Conservation (phyloP, 2,888 invertebrate genomes). For the Plagodis pulveraria region DNA sequence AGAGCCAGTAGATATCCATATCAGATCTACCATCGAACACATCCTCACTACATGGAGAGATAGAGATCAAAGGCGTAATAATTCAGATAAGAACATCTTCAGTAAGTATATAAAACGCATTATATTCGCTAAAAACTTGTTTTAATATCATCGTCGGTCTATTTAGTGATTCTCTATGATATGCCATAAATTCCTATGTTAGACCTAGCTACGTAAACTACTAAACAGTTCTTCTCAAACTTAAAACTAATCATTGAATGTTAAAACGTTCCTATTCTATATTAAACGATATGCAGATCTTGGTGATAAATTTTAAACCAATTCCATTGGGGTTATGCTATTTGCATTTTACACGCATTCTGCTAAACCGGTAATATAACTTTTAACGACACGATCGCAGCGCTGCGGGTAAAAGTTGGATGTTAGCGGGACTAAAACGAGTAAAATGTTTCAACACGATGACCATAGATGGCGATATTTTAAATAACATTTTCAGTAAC, state of each 20-base stretch:
- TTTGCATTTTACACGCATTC: slow-evolving; percentile 44
- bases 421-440: slow-evolving; percentile 52
- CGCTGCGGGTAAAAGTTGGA: slow-evolving; percentile 44
- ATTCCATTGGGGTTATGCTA: slow-evolving; percentile 32
- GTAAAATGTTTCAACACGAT: slow-evolving; percentile 43
- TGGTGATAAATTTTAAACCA: slow-evolving; percentile 33
- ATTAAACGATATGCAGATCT: slow-evolving; percentile 37
- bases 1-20: no score
- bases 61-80: no score
- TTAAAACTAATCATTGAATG: background rate
- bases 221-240: background rate
- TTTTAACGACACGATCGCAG: slow-evolving; percentile 49
- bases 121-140: no score
- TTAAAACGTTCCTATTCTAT: slow-evolving; percentile 2
- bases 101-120: no score
- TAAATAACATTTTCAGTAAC: slow-evolving; percentile 52
- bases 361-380: slow-evolving; percentile 36
- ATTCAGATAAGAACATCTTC: no score
- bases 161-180: no score
- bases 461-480: slow-evolving; percentile 68
- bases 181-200: no score
- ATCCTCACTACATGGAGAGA: no score
- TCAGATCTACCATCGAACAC: no score
- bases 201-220: no score
- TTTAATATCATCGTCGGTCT: no score